Percentiles rank a stretch among this genome's conserved stretches.
These are phyloP conservation scores for Colletes latitarsis DNA, from an alignment of 1,140 invertebrate species.

Conservation along the genomic window DNA sequence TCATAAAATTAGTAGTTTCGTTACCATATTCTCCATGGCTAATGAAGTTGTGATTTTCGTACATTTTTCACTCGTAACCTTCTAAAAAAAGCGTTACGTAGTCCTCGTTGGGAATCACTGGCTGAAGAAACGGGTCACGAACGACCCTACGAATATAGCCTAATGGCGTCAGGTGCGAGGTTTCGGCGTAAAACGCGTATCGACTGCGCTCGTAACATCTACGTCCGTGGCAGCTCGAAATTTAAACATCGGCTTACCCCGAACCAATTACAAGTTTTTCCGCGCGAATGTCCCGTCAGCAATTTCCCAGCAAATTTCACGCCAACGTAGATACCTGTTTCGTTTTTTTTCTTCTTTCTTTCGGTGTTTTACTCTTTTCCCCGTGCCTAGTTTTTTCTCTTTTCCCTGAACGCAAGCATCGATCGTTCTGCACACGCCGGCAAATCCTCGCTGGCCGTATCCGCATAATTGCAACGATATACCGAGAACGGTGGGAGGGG, in stretches of 20 bases:
- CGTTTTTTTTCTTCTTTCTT: background rate
- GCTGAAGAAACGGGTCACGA: too few relatives aligned
- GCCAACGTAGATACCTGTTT: constrained; percentile 19
- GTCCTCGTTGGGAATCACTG: too few relatives aligned
- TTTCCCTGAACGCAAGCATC: constrained; percentile 29
- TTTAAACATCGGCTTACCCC: constrained; percentile 56
- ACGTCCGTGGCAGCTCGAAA: constrained; percentile 24
- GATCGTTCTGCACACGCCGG: constrained; percentile 28
- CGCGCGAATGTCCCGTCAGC: constrained; percentile 37
- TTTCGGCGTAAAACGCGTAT: background rate
- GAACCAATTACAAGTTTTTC: constrained; percentile 56
- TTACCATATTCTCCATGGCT: too few relatives aligned
- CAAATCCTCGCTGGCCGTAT: constrained; percentile 14
- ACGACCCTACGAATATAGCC: too few relatives aligned
- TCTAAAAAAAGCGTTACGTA: too few relatives aligned
- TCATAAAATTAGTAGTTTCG: too few relatives aligned
- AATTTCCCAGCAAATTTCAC: constrained; percentile 49
- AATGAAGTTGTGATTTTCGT: too few relatives aligned
- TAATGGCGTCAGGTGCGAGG: too few relatives aligned
- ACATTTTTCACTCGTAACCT: too few relatives aligned
- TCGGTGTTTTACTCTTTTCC: background rate
- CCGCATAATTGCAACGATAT: constrained; percentile 46
- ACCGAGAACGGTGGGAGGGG: background rate
- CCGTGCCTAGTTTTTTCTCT: constrained; percentile 20
- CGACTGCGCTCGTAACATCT: constrained; percentile 19